phyloP scores from a whole-genome alignment of 2,113 vertebrate genomes.

The Psilopogon haemacephalus region DNA sequence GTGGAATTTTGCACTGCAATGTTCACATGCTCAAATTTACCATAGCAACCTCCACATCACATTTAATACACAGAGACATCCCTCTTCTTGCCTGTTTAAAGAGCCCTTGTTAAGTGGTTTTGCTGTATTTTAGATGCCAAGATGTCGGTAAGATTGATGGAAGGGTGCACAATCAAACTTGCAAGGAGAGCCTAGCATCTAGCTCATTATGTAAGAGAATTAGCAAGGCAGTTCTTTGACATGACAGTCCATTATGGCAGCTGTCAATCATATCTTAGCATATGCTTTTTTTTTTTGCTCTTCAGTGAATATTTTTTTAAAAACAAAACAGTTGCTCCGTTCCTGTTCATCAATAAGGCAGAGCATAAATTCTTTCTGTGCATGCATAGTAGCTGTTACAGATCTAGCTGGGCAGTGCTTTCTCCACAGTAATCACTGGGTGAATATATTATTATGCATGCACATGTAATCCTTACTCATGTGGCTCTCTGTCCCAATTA shows the following conservation, averaged over 20 bases:
- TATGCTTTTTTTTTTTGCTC: slow-evolving; percentile 57
- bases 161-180: slow-evolving; percentile 63
- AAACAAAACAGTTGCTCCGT: neutral
- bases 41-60: slow-evolving; percentile 68
- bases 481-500: slow-evolving; percentile 31
- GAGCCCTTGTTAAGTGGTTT: slow-evolving; percentile 65
- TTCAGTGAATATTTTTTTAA: neutral
- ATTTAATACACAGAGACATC: slow-evolving; percentile 64
- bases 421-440: neutral
- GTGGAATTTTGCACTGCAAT: slow-evolving; percentile 38
- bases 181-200: slow-evolving; percentile 65
- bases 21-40: slow-evolving; percentile 56
- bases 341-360: slow-evolving; percentile 24
- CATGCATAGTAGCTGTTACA: neutral
- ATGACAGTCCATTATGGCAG: slow-evolving; percentile 73
- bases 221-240: slow-evolving; percentile 71
- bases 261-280: slow-evolving; percentile 71
- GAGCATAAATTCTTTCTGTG: slow-evolving; percentile 37
- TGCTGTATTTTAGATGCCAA: slow-evolving; percentile 70
- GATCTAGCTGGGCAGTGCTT: neutral
- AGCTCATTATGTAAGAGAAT: slow-evolving; percentile 72
- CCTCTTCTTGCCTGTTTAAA: slow-evolving; percentile 65
- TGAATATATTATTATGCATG: neutral
- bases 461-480: slow-evolving; percentile 7
- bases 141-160: slow-evolving; percentile 68